Percentiles rank a stretch among this genome's conserved stretches.
Conservation (phyloP, 2,888 invertebrate species). For the Cerceris ruficornis region DNA sequence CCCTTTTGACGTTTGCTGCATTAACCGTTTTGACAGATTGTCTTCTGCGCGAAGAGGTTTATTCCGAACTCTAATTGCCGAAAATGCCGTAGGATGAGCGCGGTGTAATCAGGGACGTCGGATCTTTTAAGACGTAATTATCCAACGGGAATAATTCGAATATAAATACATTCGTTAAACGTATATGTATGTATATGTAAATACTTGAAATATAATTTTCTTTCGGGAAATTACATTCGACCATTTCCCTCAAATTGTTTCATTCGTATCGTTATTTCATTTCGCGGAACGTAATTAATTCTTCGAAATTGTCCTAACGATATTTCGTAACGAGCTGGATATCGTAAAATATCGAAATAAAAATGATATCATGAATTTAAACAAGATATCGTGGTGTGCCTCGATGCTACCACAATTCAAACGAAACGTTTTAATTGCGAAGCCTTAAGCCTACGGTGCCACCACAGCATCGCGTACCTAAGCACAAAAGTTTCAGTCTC, state of each 20-base stretch:
- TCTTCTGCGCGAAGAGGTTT: constrained; percentile 15
- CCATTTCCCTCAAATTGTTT: too few relatives aligned
- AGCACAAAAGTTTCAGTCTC: constrained; percentile 35
- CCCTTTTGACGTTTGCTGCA: constrained; percentile 49
- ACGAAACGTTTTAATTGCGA: constrained; percentile 25
- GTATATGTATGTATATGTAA: not conserved
- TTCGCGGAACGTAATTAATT: too few relatives aligned
- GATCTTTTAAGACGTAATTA: not conserved
- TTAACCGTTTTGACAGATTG: constrained; percentile 51
- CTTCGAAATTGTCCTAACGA: too few relatives aligned
- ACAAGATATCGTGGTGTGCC: not conserved
- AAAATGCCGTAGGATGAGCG: constrained; percentile 2
- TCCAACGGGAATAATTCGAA: not conserved
- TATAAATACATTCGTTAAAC: not conserved
- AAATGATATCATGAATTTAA: not conserved
- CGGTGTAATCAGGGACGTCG: not conserved
- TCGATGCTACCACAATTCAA: not conserved
- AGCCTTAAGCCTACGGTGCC: constrained; percentile 11
- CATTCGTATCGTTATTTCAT: too few relatives aligned
- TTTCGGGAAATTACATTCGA: too few relatives aligned
- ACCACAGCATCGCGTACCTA: constrained; percentile 9
- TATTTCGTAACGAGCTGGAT: too few relatives aligned
- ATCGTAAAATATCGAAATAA: not conserved
- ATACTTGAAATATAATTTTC: too few relatives aligned
- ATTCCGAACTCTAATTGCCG: constrained; percentile 26